These are phyloP conservation scores for Seriola quinqueradiata DNA, from an alignment of 2,113 vertebrate species.

Conservation along the genomic window DNA sequence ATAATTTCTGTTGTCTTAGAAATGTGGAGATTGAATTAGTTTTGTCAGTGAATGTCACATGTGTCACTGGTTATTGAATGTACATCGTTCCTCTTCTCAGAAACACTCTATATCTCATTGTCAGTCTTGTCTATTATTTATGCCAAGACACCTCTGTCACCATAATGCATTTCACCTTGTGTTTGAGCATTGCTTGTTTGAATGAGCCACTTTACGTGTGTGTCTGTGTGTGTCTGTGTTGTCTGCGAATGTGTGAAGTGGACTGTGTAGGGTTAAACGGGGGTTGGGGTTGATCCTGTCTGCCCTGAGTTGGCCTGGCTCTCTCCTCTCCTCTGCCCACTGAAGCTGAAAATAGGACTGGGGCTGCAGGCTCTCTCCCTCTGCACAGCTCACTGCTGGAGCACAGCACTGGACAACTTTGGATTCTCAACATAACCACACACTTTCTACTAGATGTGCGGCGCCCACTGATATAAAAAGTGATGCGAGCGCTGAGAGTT, in stretches of 20 bases:
- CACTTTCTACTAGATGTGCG: conserved; percentile 20
- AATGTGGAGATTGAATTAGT: neutral
- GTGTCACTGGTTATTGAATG: neutral
- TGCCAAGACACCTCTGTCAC: neutral
- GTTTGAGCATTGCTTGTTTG: neutral
- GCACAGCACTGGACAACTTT: conserved; percentile 32
- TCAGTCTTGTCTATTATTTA: neutral
- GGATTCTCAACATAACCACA: conserved; percentile 41
- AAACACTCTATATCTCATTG: neutral
- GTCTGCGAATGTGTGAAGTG: conserved; percentile 4
- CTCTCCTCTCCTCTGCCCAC: conserved; percentile 69
- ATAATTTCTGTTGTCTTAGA: neutral
- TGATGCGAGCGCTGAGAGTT: neutral
- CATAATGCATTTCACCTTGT: conserved; percentile 1
- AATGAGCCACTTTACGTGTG: neutral
- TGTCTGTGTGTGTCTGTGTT: neutral
- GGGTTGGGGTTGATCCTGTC: conserved; percentile 62
- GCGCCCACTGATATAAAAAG: neutral
- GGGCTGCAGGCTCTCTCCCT: conserved; percentile 62
- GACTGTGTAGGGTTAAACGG: conserved; percentile 64
- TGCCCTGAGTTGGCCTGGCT: conserved; percentile 62
- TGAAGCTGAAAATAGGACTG: conserved; percentile 82
- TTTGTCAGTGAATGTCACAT: too few relatives aligned
- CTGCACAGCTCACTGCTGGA: conserved; percentile 50
- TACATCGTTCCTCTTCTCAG: neutral